phyloP scores from a whole-genome alignment of 2,797 vertebrate species.

The Kryptolebias ocellatus region DNA sequence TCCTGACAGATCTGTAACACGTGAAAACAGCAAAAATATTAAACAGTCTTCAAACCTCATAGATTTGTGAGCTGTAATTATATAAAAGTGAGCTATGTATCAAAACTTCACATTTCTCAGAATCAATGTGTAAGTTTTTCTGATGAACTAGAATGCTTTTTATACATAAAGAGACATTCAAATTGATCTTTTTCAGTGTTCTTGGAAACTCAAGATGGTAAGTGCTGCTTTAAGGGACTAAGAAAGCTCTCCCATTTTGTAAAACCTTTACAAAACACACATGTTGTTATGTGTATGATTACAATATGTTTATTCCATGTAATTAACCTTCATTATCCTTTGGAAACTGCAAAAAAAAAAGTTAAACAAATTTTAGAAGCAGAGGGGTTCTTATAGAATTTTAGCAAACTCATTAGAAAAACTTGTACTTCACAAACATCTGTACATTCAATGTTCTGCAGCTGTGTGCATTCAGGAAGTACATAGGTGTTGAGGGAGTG shows the following conservation, averaged over 20 bases:
- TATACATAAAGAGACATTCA: not conserved
- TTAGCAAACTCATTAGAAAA: not conserved
- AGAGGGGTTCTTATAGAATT: not conserved
- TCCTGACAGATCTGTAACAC: not conserved
- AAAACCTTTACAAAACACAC: not conserved
- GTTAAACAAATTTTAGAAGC: not conserved
- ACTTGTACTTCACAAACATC: slow-evolving; percentile 38
- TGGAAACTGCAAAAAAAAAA: slow-evolving; percentile 7
- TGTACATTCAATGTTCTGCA: slow-evolving; percentile 34
- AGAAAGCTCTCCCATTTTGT: not conserved
- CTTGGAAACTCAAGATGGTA: not conserved
- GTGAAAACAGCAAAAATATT: not conserved
- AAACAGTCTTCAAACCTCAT: not conserved
- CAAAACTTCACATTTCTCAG: not conserved
- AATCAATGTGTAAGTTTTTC: not conserved
- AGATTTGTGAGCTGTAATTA: not conserved
- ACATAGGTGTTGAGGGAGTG: slow-evolving; percentile 27
- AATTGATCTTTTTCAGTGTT: not conserved
- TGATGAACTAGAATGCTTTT: not conserved
- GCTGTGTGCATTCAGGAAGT: slow-evolving; percentile 38
- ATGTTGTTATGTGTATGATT: not conserved
- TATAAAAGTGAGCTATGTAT: not conserved
- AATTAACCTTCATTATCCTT: slow-evolving; percentile 17
- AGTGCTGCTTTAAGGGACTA: not conserved
- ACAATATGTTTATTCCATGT: not conserved